Conservation (phyloP, 1,140 invertebrate species). For the Doryteuthis pealeii region DNA sequence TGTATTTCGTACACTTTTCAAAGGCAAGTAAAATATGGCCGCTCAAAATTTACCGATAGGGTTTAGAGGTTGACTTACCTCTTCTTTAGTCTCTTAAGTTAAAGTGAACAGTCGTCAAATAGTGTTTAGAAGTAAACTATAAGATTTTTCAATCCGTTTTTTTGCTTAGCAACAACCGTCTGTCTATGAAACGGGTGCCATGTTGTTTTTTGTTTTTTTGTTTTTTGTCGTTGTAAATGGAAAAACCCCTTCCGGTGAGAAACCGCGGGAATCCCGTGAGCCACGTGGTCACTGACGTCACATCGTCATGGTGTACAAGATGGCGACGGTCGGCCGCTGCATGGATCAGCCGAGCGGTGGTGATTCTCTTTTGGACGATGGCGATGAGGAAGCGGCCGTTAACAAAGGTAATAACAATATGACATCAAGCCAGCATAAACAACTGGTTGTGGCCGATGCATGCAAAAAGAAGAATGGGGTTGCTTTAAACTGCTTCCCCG, state of each 20-base stretch:
- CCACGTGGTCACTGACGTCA: not conserved
- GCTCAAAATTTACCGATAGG: too few relatives aligned
- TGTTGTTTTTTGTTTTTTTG: not conserved
- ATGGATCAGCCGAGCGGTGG: not conserved
- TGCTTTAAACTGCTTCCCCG: not conserved
- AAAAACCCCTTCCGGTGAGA: conserved; percentile 5
- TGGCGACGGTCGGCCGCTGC: conserved; percentile 5
- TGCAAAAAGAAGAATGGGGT: not conserved
- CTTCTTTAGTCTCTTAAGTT: too few relatives aligned
- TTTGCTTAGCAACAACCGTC: too few relatives aligned
- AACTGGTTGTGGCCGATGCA: not conserved
- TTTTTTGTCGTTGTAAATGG: not conserved
- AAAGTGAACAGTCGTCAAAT: too few relatives aligned
- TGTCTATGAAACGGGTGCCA: not conserved
- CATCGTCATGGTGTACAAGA: conserved; percentile 7
- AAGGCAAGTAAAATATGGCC: too few relatives aligned
- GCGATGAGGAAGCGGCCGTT: not conserved
- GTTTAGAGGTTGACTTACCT: too few relatives aligned
- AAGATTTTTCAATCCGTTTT: too few relatives aligned
- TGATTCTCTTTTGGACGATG: not conserved
- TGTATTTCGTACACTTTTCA: too few relatives aligned
- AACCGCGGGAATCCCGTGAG: not conserved
- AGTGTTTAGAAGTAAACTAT: too few relatives aligned
- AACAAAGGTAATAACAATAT: too few relatives aligned
- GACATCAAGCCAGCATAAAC: not conserved